Percentiles rank a stretch among this genome's conserved stretches.
Conservation (phyloP, 2,797 vertebrate genomes). For the Mionectes olivaceus region DNA sequence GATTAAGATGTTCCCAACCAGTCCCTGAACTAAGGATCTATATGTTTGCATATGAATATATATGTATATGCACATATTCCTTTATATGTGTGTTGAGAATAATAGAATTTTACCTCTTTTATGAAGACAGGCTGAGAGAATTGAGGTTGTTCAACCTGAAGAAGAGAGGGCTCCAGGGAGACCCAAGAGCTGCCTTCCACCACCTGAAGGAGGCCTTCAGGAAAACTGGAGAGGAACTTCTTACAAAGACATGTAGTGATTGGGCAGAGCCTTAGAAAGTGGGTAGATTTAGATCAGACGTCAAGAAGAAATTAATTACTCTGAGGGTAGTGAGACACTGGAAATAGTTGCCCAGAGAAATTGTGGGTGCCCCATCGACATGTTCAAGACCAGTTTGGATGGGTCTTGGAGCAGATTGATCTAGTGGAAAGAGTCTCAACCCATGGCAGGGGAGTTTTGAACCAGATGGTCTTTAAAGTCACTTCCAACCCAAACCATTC, state of each 20-base stretch:
- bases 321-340: not conserved
- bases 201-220: not conserved
- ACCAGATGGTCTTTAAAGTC: not conserved
- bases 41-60: not conserved
- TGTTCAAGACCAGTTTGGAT: not conserved
- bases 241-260: not conserved
- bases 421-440: not conserved
- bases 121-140: not conserved
- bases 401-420: not conserved
- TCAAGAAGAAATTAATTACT: not conserved
- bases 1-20: not conserved
- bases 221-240: not conserved
- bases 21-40: not conserved
- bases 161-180: not conserved
- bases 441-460: not conserved
- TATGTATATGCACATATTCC: not conserved
- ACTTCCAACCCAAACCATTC: not conserved
- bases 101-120: not conserved
- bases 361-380: not conserved
- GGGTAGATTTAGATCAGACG: not conserved
- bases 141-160: not conserved
- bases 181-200: not conserved
- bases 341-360: not conserved
- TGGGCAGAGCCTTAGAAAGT: not conserved
- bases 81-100: not conserved